Evolutionary conservation across 2,797 vertebrate species (phyloP).

Genomic region (Pitangus sulphuratus): DNA sequence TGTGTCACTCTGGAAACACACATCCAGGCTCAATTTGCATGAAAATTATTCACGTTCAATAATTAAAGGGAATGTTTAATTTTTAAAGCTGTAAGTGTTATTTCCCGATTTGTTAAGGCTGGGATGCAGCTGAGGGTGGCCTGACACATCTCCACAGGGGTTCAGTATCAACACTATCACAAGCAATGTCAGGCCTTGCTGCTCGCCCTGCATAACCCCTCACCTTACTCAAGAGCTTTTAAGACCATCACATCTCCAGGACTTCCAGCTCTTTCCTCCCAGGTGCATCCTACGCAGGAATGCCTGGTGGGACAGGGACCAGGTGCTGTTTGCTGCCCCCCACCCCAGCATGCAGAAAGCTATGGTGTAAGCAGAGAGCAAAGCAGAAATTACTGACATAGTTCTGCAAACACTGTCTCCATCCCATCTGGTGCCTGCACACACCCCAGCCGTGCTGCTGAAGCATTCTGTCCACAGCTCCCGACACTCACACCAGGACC

Average conservation of each 20-base stretch:
- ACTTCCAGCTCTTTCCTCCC: background rate
- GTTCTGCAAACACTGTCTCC: background rate
- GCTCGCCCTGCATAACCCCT: background rate
- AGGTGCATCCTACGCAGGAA: fast-evolving
- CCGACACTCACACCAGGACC: background rate
- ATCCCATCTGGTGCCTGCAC: background rate
- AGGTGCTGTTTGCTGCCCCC: background rate
- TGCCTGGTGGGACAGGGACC: fast-evolving
- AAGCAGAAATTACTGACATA: background rate
- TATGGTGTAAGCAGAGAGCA: background rate
- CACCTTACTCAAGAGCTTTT: background rate
- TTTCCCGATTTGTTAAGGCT: slow-evolving; percentile 29
- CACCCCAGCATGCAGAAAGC: background rate
- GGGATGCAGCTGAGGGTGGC: background rate
- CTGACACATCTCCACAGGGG: background rate
- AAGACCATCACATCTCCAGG: background rate
- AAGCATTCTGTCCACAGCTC: background rate
- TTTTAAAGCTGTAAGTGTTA: slow-evolving; percentile 36
- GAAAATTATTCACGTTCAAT: slow-evolving; percentile 46
- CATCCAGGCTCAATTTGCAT: slow-evolving; percentile 37
- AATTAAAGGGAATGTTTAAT: slow-evolving; percentile 55
- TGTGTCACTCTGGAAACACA: background rate
- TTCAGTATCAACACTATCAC: background rate
- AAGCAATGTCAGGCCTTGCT: background rate
- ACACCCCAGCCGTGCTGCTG: background rate